Conservation (phyloP, 92 coral and sea anemone genomes). For the Bergia puertoricense region DNA sequence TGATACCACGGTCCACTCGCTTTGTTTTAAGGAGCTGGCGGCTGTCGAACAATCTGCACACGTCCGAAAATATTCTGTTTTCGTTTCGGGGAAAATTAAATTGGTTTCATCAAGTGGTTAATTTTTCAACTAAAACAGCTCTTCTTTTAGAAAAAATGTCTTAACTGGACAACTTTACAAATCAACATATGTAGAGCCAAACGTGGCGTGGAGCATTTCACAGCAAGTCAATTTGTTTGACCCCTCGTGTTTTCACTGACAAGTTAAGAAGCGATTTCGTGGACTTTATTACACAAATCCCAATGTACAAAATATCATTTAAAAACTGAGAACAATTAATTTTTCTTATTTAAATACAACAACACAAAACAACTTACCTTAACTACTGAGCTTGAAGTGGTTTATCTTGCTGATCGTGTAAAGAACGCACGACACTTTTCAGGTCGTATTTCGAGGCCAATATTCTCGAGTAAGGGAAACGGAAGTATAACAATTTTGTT, state of each 20-base stretch:
- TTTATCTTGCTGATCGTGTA: not conserved
- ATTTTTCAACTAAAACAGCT: not conserved
- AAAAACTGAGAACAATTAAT: not conserved
- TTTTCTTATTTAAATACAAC: not conserved
- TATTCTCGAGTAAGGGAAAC: not conserved
- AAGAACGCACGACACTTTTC: not conserved
- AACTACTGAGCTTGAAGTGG: not conserved
- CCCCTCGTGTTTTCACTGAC: slow-evolving; percentile 13
- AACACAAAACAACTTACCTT: not conserved
- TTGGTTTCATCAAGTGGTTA: not conserved
- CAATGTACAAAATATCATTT: not conserved
- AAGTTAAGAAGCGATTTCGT: not conserved
- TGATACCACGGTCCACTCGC: not conserved
- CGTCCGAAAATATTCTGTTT: not conserved
- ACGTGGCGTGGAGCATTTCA: not conserved
- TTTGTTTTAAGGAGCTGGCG: too few species aligned
- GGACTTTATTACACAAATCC: not conserved
- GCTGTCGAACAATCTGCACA: not conserved
- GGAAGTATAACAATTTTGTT: slow-evolving; percentile 36
- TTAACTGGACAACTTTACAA: not conserved
- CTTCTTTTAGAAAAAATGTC: not conserved
- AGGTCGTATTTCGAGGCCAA: not conserved
- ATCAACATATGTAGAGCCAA: not conserved
- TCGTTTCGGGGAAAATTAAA: not conserved
- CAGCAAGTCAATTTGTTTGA: slow-evolving; percentile 19